Conservation (phyloP, 2,888 invertebrate genomes). For the Drosophila merina region DNA sequence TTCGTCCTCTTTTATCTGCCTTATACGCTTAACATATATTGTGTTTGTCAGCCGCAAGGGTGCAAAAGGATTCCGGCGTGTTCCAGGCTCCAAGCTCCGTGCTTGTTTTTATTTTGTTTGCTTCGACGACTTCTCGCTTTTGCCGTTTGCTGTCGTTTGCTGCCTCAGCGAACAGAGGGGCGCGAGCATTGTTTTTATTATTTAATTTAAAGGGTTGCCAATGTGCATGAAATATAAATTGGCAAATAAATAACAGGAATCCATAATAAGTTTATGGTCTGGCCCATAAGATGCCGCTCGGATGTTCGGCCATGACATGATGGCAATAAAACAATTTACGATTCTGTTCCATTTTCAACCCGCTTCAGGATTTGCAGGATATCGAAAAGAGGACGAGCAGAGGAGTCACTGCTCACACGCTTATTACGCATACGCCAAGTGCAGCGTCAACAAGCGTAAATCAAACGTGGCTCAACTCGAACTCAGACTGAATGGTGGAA, state of each 20-base stretch:
- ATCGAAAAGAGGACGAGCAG: background rate
- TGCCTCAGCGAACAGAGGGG: constrained; percentile 18
- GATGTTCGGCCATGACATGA: constrained; percentile 30
- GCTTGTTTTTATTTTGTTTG: constrained; percentile 6
- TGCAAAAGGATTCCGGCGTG: constrained; percentile 18
- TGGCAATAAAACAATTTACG: constrained; percentile 48
- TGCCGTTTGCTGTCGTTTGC: constrained; percentile 16
- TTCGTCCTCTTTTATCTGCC: constrained; percentile 22
- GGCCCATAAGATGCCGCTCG: constrained; percentile 18
- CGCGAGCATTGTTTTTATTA: constrained; percentile 43
- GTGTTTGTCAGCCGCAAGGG: constrained; percentile 10
- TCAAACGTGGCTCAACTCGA: constrained; percentile 62
- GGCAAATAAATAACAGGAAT: constrained; percentile 47
- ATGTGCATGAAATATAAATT: constrained; percentile 49
- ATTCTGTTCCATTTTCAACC: constrained; percentile 7
- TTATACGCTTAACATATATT: constrained; percentile 21
- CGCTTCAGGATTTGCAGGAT: background rate
- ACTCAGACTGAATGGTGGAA: constrained; percentile 13
- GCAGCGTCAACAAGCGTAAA: constrained; percentile 60
- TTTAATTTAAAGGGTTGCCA: constrained; percentile 55
- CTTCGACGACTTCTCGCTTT: background rate
- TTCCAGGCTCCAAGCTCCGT: background rate
- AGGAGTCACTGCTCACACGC: constrained; percentile 39
- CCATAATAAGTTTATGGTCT: constrained; percentile 41
- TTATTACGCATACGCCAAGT: constrained; percentile 59